phyloP scores from a whole-genome alignment of 2,797 vertebrate species.

The Hemibagrus guttatus region DNA sequence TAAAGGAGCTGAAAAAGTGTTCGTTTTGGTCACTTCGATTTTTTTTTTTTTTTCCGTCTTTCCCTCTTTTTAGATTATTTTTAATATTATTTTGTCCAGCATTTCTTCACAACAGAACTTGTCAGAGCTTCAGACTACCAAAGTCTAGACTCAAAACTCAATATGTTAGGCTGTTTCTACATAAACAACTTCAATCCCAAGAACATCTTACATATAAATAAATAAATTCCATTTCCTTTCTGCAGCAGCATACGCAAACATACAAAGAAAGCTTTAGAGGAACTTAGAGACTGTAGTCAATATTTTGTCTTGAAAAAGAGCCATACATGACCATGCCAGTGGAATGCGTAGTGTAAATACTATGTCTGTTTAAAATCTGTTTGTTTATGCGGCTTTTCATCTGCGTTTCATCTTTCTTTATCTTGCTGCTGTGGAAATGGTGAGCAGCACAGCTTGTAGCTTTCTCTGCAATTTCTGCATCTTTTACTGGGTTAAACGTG shows the following conservation, averaged over 20 bases:
- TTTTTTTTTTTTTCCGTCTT: too few species aligned
- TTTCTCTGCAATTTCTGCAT: background rate
- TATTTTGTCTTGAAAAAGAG: background rate
- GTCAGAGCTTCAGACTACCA: background rate
- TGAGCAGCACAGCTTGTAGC: background rate
- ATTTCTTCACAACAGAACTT: background rate
- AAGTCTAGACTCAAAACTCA: background rate
- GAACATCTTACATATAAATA: background rate
- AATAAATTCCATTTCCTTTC: background rate
- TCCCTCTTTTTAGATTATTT: background rate
- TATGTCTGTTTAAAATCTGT: background rate
- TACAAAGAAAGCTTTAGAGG: background rate
- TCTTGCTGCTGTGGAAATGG: background rate
- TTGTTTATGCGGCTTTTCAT: constrained; percentile 15
- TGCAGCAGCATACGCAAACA: background rate
- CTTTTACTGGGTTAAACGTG: background rate
- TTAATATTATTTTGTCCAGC: background rate
- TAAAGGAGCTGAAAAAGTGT: background rate
- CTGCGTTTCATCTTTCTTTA: background rate
- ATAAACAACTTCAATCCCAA: background rate
- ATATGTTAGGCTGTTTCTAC: background rate
- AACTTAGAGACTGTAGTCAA: too few species aligned
- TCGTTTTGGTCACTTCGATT: background rate
- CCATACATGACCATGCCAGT: background rate
- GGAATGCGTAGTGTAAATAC: constrained; percentile 36